Evolutionary conservation across 2,797 vertebrate genomes (phyloP), one percentile per base, ranked within the genome.

Genomic region (Schizopygopsis pylzovi): DNA sequence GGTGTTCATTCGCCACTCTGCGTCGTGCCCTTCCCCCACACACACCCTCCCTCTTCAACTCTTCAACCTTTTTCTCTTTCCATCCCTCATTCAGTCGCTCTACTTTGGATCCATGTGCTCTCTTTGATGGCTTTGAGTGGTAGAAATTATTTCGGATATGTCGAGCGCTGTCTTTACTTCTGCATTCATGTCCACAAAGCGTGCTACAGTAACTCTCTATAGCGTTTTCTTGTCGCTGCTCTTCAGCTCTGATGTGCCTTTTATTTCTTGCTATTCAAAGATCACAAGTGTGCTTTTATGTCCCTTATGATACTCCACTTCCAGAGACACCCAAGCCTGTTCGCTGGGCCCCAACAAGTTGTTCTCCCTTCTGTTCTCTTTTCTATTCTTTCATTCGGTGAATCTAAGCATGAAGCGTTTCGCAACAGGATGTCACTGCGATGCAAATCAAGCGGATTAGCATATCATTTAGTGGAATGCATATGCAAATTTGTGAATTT

Each of bases 1-100:
- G 96, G 96, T 97, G 97, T 97, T 96, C 97, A 97, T 98, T 97
- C 97, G 97, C 97, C 93, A 97, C 96, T 97, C 96, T 92, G 93
- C 95, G 92, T 70, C 92, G 95, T 95, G 96, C 95, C 96, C 93
- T 95, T 95, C 95, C 96, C 95, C 95, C 47, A n/a, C 25, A 39
- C 33, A 95, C 85, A 81, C 73, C 85, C 87, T 90, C 87, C 63
- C 80, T 54, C 77, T 84, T 63, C 13, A 73, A 83, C 79, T 87
- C 88, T 88, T 82, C 59, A 81, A 82, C 85, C 85, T 80, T 41
- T 71, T 87, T 81, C 85, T 83, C 49, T 82, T 83, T 89, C 68
- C n/a, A 73, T 84, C 83, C 54, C 67, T 87, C 77, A 59, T 41
- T 75, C 43, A 84, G 37, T 56, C 82, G n/a, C 47, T 85, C 39